Evolutionary conservation across 1,140 invertebrate genomes (phyloP), one percentile per base, ranked within the genome.

Genomic region (Drosophila simulans): DNA sequence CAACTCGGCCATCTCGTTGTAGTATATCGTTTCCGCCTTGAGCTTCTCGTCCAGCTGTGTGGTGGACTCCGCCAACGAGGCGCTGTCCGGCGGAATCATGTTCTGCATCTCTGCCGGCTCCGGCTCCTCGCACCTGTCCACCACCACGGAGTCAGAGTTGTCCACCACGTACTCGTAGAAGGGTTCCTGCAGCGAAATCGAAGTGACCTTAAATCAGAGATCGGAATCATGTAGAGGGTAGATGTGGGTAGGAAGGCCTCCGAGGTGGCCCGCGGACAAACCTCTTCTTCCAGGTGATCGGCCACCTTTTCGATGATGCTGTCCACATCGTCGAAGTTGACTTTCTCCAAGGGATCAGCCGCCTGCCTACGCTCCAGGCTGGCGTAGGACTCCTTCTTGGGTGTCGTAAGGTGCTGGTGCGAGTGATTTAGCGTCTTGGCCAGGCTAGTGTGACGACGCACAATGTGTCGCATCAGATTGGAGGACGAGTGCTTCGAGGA

Each of bases 21-120:
- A 91, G 53, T 91, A 91, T 57, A 91, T 90, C 54, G 90, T 91
- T 55, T 91, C 90, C 10, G 90, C 90, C 72, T 90, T 86, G 0
- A 91, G 69, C 37, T 91, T 91, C 34, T 91, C 90, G 7, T 83
- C 81, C 62, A 90, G 25, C 35, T 89, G 85, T 1, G 80, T 90
- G 8, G 85, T 80, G 5, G 63, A 31, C 10, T 89, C 84, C 4
- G 64, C 51, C 1, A 90, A 12, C 0, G 83, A 89, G 4, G 64
- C 60, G 2, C 46, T 54, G 12, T 89, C 84, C 10, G 40, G 12
- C 11, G 34, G 40, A 10, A 80, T 63, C 15, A 89, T 13, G 31
- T 71, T 49, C n/a, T 52, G 54, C 52, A 79, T 49, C 43, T 76
- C 77, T 4, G 20, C 39, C 40, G 71, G 72, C 2, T 89, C 84